phyloP scores from a whole-genome alignment of 2,113 vertebrate species.

The Cheirogaleus medius region DNA sequence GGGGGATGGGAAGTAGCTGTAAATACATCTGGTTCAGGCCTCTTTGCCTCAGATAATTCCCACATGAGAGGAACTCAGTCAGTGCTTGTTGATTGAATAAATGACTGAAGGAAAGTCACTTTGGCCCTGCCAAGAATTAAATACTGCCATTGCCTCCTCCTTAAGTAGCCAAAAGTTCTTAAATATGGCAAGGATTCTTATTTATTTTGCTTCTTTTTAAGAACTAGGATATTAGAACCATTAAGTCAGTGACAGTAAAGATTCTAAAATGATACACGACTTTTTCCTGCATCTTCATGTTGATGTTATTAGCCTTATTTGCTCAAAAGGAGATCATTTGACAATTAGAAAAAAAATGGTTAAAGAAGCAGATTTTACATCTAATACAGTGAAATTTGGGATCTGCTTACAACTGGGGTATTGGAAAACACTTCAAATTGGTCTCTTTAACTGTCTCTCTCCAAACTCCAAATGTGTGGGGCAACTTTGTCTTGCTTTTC shows the following conservation, averaged over 20 bases:
- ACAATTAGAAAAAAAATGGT: background rate
- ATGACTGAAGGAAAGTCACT: background rate
- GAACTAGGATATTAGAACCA: conserved; percentile 4
- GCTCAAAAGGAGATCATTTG: conserved; percentile 41
- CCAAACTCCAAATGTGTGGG: background rate
- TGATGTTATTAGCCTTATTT: background rate
- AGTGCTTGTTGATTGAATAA: background rate
- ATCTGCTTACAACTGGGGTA: background rate
- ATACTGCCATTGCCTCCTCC: background rate
- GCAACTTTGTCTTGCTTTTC: background rate
- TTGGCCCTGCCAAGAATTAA: conserved; percentile 24
- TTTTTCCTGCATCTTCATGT: background rate
- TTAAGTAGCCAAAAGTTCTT: conserved; percentile 26
- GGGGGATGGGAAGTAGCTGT: background rate
- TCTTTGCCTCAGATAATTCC: background rate
- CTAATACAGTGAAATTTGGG: background rate
- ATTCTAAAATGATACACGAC: background rate
- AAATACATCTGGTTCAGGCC: background rate
- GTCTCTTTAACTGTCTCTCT: background rate
- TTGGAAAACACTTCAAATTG: background rate
- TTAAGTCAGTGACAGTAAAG: background rate
- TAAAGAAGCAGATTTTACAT: background rate
- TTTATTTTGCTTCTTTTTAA: conserved; percentile 26
- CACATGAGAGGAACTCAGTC: background rate
- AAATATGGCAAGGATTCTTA: background rate